Percentiles rank a stretch among this genome's conserved stretches.
Evolutionary conservation across 2,797 vertebrate species (phyloP).

Genomic region (Poeciliopsis presidionis): DNA sequence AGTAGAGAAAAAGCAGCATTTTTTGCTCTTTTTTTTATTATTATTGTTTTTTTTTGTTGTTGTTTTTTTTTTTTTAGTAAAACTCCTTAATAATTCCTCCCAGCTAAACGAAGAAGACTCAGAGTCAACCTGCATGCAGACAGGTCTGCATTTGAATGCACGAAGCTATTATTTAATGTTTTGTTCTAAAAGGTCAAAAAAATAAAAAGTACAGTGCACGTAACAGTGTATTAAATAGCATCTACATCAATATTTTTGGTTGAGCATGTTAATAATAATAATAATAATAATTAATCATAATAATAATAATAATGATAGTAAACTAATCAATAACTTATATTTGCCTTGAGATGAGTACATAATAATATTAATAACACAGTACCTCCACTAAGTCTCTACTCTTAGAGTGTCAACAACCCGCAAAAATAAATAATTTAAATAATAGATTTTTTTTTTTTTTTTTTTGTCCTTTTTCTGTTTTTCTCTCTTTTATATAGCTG

Average conservation of each 20-base stretch:
- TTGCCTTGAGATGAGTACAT: constrained; percentile 99
- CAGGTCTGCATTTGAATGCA: constrained; percentile 85
- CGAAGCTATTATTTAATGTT: constrained; percentile 86
- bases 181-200: constrained; percentile 88
- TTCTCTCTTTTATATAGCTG: constrained; percentile 88
- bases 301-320: constrained; percentile 46
- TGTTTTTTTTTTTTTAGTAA: constrained; percentile 71
- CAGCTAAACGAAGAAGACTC: constrained; percentile 76
- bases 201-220: constrained; percentile 93
- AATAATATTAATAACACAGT: constrained; percentile 91
- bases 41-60: constrained; percentile 59
- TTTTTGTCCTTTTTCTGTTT: constrained; percentile 50
- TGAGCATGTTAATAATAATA: constrained; percentile 97
- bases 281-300: constrained; percentile 88
- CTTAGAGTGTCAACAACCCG: constrained; percentile 93
- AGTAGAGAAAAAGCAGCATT: constrained; percentile 94
- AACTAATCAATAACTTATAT: constrained; percentile 99
- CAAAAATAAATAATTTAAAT: constrained; percentile 98
- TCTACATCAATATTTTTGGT: constrained; percentile 94
- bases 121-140: constrained; percentile 74
- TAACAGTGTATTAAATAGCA: constrained; percentile 96
- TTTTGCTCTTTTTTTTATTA: constrained; percentile 69
- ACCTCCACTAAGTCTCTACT: constrained; percentile 93
- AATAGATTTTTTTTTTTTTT: constrained; percentile 53
- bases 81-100: constrained; percentile 68